Base-by-base conservation (phyloP, 1,140 invertebrate genomes). In the Neotoxoptera formosana region DNA sequence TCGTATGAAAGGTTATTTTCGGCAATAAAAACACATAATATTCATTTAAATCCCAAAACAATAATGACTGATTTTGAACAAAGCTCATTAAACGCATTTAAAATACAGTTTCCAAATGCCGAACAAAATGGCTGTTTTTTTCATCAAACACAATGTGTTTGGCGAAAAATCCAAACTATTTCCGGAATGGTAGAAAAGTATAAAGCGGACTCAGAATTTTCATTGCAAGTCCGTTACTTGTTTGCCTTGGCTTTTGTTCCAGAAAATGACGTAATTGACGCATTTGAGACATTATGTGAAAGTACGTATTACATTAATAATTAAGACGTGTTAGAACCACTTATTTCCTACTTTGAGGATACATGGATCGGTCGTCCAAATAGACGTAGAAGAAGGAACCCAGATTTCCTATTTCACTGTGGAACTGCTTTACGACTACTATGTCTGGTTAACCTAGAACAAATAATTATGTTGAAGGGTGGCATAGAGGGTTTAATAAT, bases 11-110 rank as follows among this genome's bases (percentile, higher is more conserved):
- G 83, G 20, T 45, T 45, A 47, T 84, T 45, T 84, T 84, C 23
- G 21, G 8, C 21, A 45, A 84, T 84, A 3, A 25, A 45, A 45
- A 84, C 41, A 84, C 21, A 41, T 45, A 9, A 84, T 45, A 84
- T 45, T 45, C 25, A 14, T 84, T 84, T 84, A 45, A 84, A 84
- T 45, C 11, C 41, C 20, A 84, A 84, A 84, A 84, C 41, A 84
- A 84, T 84, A 45, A 84, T 84, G 83, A 84, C 41, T 45, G 41
- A 84, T 36, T 45, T 84, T 84, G 23, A 84, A 47, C 83, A 84
- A 47, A 84, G 83, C 41, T 47, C 83, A 84, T 21, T 45, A 84
- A 45, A 84, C 41, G 83, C 83, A 84, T 45, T 84, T 84, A 30
- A 41, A 84, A 84, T 84, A 84, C 83, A 84, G 9, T 84, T 84